Evolutionary conservation across 1,140 invertebrate genomes (phyloP), one percentile per base, ranked within the genome.

Genomic region (Tetramorium alpestre): DNA sequence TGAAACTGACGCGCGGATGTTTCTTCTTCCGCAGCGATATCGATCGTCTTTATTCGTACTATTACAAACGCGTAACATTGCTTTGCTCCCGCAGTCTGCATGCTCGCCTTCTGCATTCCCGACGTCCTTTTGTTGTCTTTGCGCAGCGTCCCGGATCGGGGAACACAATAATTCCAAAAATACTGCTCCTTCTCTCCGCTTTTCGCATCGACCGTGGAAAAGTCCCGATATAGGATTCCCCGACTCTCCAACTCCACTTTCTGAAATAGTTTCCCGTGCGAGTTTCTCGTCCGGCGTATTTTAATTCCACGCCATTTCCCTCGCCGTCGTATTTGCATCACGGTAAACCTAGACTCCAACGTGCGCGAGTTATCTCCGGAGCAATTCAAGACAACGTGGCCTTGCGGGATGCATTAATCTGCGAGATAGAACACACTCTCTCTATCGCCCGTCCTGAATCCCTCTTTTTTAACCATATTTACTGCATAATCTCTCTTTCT

Each of bases 351-450:
- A 75, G 80, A 73, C 81, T 81, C 84, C 88, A 88, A 33, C 73
- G 75, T 85, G 49, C 54, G 60, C 69, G 54, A 89, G 77, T 78
- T 85, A 89, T 89, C 87, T 33, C n/a, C 13, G 56, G 82, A 86
- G 85, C 85, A 89, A 88, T 89, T 89, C 82, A 87, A 84, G 80
- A 70, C 73, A 64, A 49, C 73, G 49, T 16, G 65, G 33, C 54
- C 62, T 47, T 80, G 25, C 58, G 82, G 47, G 69, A 81, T 73
- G 67, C 88, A 81, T 89, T 89, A 89, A 88, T 89, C 88, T 86
- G 33, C 69, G 28, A 88, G 87, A 89, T 89, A 80, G 51, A 67
- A 60, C 69, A 49, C 54, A 25, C 56, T 28, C 67, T 73, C 75
- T 73, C 75, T 78, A 25, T 41, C 38, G 47, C 54, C 58, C 49